phyloP scores from a whole-genome alignment of 2,113 vertebrate genomes.

The Rhodinocichla rosea region DNA sequence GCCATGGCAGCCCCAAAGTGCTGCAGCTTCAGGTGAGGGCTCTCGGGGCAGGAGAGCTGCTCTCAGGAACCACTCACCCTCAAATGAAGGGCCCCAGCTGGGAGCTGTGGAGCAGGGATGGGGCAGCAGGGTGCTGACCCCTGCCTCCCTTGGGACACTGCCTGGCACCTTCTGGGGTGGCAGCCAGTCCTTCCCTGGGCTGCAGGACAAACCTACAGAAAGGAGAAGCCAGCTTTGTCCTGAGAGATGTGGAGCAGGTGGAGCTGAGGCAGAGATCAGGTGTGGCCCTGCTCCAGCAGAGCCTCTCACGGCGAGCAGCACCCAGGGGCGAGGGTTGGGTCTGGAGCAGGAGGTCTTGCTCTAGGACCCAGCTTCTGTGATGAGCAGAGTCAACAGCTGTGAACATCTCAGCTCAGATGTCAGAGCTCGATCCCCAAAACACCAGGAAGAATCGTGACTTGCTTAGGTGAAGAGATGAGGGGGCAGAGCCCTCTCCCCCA shows the following conservation, averaged over 20 bases:
- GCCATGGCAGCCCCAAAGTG: background rate
- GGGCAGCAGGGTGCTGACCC: background rate
- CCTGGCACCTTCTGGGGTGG: background rate
- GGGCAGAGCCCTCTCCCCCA: background rate
- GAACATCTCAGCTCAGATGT: fast-evolving
- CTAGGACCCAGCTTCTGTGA: background rate
- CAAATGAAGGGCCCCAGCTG: background rate
- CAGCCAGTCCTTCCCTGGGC: background rate
- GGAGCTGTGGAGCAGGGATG: background rate
- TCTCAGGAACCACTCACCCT: background rate
- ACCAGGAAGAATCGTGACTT: background rate
- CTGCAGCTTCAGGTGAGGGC: fast-evolving
- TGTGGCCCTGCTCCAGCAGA: background rate
- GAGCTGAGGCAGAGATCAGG: background rate
- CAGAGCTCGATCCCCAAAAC: background rate
- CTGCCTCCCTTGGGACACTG: background rate
- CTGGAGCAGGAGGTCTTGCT: background rate
- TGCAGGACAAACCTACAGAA: fast-evolving
- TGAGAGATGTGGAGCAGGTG: background rate
- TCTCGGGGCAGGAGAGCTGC: background rate
- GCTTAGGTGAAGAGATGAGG: background rate
- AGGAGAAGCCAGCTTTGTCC: background rate
- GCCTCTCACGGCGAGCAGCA: fast-evolving
- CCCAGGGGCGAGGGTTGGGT: background rate
- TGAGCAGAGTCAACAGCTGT: background rate